A percentile compares a stretch with the other conserved stretches of the same genome.
These are phyloP conservation scores for Gobio gobio DNA, from an alignment of 2,113 vertebrate species.

Conservation along the genomic window DNA sequence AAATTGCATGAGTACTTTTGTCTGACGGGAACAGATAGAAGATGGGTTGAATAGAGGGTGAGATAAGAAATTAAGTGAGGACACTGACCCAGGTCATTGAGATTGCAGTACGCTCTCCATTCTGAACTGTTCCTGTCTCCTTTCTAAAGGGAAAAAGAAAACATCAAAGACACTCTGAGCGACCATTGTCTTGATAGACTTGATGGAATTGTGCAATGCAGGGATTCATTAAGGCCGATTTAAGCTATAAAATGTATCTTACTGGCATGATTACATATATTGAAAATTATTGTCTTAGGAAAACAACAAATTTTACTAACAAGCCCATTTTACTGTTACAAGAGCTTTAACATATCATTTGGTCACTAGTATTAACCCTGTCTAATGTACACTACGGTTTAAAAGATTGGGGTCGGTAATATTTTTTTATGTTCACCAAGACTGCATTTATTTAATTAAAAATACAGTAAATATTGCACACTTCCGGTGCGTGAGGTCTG, in stretches of 20 bases:
- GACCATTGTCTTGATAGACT: not conserved
- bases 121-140: constrained; percentile 84
- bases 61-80: not conserved
- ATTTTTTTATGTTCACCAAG: not conserved
- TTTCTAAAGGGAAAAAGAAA: constrained; percentile 74
- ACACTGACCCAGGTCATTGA: constrained; percentile 92
- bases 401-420: not conserved
- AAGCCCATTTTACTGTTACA: not conserved
- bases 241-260: not conserved
- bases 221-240: not conserved
- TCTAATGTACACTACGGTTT: not conserved
- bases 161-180: not conserved
- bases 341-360: not conserved
- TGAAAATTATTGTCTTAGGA: not conserved
- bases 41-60: not conserved
- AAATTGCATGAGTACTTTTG: not conserved
- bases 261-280: not conserved
- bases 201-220: not conserved
- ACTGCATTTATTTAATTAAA: not conserved
- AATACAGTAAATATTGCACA: not conserved
- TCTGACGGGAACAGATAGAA: not conserved
- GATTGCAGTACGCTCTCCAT: constrained; percentile 94
- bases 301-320: not conserved
- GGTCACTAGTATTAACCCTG: not conserved
- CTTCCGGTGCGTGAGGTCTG: too few relatives aligned